Base-by-base conservation (phyloP, 2,113 vertebrate species). In the Charina bottae region DNA sequence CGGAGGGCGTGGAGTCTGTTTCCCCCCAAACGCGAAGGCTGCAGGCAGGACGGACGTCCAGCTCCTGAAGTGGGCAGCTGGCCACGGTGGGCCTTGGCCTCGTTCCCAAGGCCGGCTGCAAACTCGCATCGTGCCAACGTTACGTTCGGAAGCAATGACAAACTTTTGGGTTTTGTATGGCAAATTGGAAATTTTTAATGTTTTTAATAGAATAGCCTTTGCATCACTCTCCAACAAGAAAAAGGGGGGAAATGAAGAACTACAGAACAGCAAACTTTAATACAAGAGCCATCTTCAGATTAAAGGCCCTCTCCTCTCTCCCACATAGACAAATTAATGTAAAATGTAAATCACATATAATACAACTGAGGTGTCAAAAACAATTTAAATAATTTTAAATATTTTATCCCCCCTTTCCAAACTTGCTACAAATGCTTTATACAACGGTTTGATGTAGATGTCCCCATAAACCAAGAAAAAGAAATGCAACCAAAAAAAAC, bases 331-430 rank as follows among this genome's bases (percentile, higher is more conserved):
- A 94, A 94, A 96, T 97, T 94, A 94, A 98, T 96, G 97, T 92
- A 96, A 97, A 98, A 98, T 96, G 98, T 96, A 97, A 98, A 98
- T 98, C 98, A 99, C 98, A 98, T 97, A 97, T 94, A 96, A 96
- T 98, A 98, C 97, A 98, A 98, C 97, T 96, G 94, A 98, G 98
- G 97, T 96, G 83, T 98, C 97, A 15, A 97, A 98, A 98, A 97
- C 97, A 96, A 98, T 98, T 99, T 98, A 99, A 99, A 98, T 98
- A 99, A 98, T 98, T 98, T 99, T 98, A 99, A 99, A 99, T 99
- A 99, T 97, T 98, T 97, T 89, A 88, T 98, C 6, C 98, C 98
- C 98, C 98, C 96, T 98, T 97, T 96, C 97, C 78, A 95, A 94
- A 98, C 98, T 98, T 97, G 98, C 98, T 98, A 99, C 98, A 98